These are phyloP conservation scores for Musca vetustissima DNA, from an alignment of 1,140 invertebrate species.

Conservation along the genomic window DNA sequence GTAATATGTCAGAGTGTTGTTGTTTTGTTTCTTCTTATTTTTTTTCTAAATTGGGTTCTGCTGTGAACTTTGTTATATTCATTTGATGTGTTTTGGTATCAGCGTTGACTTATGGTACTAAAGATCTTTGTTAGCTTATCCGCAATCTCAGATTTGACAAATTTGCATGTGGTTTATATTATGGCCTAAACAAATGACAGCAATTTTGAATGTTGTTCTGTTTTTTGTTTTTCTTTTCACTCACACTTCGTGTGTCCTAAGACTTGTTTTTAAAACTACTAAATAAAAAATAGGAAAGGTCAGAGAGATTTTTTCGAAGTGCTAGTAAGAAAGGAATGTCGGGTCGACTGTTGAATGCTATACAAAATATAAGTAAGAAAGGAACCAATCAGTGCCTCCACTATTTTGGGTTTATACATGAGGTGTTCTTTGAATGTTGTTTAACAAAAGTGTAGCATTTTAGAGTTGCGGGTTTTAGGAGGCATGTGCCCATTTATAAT, in stretches of 20 bases:
- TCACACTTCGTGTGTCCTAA: neutral
- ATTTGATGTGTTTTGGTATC: too few relatives aligned
- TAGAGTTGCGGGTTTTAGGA: too few relatives aligned
- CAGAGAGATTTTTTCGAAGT: neutral
- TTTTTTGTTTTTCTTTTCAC: neutral
- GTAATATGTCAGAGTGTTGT: too few relatives aligned
- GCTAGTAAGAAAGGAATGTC: neutral
- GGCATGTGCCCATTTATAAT: too few relatives aligned
- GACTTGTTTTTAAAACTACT: neutral
- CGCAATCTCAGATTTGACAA: slow-evolving; percentile 28
- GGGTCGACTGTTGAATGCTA: neutral
- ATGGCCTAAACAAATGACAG: slow-evolving; percentile 15
- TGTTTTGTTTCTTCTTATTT: too few relatives aligned
- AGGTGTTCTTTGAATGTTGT: too few relatives aligned
- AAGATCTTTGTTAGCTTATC: slow-evolving; percentile 18
- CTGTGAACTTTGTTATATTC: too few relatives aligned
- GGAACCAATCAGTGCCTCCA: too few relatives aligned
- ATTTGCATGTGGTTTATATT: slow-evolving; percentile 30
- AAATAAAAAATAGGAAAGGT: neutral
- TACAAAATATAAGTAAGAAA: too few relatives aligned
- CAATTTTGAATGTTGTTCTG: slow-evolving; percentile 3
- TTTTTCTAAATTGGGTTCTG: too few relatives aligned
- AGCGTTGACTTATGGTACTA: neutral
- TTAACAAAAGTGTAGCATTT: too few relatives aligned
- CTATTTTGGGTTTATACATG: too few relatives aligned